Evolutionary conservation across 2,113 vertebrate species (phyloP).

Genomic region (Trochalopteron elliotii): DNA sequence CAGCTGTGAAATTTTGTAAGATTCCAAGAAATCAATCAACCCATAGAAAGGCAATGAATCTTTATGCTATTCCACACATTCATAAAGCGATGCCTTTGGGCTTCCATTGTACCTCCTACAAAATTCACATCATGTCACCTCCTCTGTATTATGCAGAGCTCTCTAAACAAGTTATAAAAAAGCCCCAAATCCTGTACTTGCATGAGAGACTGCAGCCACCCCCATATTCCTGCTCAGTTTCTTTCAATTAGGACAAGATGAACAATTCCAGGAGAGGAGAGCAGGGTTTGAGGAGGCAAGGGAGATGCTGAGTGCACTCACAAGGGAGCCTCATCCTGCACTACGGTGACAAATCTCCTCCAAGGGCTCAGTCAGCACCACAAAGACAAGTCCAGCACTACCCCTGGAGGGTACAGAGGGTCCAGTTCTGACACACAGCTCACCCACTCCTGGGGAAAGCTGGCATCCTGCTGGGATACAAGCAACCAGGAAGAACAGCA

Average conservation of each 20-base stretch:
- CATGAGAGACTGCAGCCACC: slow-evolving; percentile 9
- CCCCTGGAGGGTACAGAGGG: rapidly evolving
- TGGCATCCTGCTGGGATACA: neutral
- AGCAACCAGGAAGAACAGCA: neutral
- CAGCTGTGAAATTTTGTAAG: neutral
- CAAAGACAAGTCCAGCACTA: neutral
- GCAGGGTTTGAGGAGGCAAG: neutral
- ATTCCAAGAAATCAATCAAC: neutral
- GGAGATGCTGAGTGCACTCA: neutral
- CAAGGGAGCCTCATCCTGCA: neutral
- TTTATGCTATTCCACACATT: neutral
- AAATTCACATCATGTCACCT: neutral
- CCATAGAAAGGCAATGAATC: neutral
- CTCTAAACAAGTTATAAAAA: neutral
- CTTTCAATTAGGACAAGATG: neutral
- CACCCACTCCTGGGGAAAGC: rapidly evolving
- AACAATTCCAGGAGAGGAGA: neutral
- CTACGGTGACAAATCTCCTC: neutral
- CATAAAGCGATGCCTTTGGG: neutral
- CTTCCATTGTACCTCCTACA: neutral
- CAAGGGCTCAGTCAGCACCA: rapidly evolving
- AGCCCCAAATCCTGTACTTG: rapidly evolving
- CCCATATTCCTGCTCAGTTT: neutral
- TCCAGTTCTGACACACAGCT: neutral
- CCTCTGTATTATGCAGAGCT: neutral